Percentiles rank a stretch among this genome's conserved stretches.
phyloP scores from a whole-genome alignment of 2,797 vertebrate species.

The Erethizon dorsatum region DNA sequence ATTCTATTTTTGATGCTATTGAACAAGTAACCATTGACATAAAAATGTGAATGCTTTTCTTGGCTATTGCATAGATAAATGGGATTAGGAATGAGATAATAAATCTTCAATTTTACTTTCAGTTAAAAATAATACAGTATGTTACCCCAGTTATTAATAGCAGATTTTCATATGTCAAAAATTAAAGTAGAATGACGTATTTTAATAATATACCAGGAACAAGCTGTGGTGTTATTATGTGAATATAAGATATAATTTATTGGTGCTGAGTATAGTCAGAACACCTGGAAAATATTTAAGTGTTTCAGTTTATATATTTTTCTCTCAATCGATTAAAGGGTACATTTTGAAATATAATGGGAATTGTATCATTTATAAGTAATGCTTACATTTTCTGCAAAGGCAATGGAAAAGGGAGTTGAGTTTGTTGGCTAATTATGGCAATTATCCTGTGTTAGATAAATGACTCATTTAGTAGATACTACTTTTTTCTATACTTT shows the following conservation, averaged over 20 bases:
- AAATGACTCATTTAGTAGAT: background rate
- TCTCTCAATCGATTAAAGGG: background rate
- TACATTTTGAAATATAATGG: background rate
- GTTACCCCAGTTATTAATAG: background rate
- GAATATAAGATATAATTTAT: constrained; percentile 9
- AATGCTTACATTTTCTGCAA: constrained; percentile 1
- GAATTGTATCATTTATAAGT: background rate
- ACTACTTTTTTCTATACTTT: constrained; percentile 14
- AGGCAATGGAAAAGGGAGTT: background rate
- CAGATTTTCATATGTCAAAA: constrained; percentile 46
- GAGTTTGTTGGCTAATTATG: background rate
- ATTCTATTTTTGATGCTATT: constrained; percentile 57
- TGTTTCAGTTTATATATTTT: background rate
- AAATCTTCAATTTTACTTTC: constrained; percentile 2
- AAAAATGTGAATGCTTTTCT: background rate
- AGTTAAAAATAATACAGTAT: constrained; percentile 44
- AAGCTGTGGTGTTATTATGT: background rate
- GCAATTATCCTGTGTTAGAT: background rate
- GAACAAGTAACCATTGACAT: background rate
- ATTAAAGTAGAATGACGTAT: constrained; percentile 25
- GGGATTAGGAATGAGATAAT: constrained; percentile 21
- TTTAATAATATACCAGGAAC: background rate
- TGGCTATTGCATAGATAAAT: background rate
- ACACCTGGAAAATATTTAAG: background rate
- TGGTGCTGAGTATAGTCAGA: constrained; percentile 18